These are phyloP conservation scores for Leucopsar rothschildi DNA, from an alignment of 2,113 vertebrate genomes.

Conservation along the genomic window DNA sequence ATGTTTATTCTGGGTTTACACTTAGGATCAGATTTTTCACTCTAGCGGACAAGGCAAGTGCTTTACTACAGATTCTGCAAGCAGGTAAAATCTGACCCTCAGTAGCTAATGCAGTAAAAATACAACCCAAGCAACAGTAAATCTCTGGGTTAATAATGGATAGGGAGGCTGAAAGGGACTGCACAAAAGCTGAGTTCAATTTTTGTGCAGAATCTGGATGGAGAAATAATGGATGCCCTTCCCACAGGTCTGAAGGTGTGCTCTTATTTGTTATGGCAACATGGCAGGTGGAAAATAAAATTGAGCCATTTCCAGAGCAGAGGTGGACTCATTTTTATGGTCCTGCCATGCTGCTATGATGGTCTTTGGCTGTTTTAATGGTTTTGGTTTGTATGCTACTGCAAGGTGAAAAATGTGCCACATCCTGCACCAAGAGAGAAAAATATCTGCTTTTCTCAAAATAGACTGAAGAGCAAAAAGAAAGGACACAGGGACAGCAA, in stretches of 20 bases:
- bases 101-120: conserved; percentile 15
- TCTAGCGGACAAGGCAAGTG: background rate
- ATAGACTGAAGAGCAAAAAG: background rate
- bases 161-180: background rate
- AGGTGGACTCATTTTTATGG: conserved; percentile 53
- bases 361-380: conserved; percentile 47
- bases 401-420: conserved; percentile 37
- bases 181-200: background rate
- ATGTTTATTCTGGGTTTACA: background rate
- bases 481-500: background rate
- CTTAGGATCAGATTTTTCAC: background rate
- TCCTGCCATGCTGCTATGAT: conserved; percentile 29
- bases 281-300: conserved; percentile 48
- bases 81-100: background rate
- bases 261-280: conserved; percentile 38
- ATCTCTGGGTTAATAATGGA: conserved; percentile 33
- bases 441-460: conserved; percentile 11
- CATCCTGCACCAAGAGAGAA: background rate
- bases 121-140: background rate
- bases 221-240: conserved; percentile 1
- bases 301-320: conserved; percentile 11
- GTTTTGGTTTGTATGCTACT: conserved; percentile 12
- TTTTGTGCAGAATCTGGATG: background rate
- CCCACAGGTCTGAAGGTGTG: background rate
- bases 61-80: background rate